Evolutionary conservation across 2,797 vertebrate genomes (phyloP).

Genomic region (Tokudaia tokunoshimensis): DNA sequence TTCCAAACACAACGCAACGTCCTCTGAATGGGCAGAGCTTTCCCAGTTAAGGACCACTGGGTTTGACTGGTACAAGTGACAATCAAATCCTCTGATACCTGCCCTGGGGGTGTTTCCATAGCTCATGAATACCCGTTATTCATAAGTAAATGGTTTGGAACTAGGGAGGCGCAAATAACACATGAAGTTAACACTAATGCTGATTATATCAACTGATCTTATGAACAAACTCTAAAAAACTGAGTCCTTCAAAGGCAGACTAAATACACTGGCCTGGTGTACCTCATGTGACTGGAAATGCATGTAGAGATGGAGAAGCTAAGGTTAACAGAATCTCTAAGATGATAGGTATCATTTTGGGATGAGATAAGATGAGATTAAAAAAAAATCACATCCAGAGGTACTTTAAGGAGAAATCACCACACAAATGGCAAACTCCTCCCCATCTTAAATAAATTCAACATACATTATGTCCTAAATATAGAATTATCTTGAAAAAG

Average conservation of each 20-base stretch:
- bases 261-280: not conserved
- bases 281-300: not conserved
- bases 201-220: slow-evolving; percentile 48
- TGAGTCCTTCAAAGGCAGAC: not conserved
- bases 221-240: slow-evolving; percentile 56
- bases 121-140: not conserved
- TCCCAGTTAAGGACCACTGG: not conserved
- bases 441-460: not conserved
- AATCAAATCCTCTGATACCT: not conserved
- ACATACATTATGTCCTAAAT: not conserved
- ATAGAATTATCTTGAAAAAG: not conserved
- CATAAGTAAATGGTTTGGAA: slow-evolving; percentile 13
- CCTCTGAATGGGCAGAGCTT: not conserved
- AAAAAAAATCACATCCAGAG: not conserved
- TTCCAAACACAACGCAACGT: not conserved
- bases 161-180: not conserved
- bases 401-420: not conserved
- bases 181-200: not conserved
- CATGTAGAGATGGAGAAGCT: not conserved
- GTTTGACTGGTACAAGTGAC: not conserved
- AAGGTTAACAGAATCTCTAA: not conserved
- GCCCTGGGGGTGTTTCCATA: not conserved
- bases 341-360: not conserved
- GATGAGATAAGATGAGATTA: not conserved
- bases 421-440: slow-evolving; percentile 4